These are phyloP conservation scores for Tipula lateralis DNA, from an alignment of 2,888 invertebrate genomes.

Conservation along the genomic window DNA sequence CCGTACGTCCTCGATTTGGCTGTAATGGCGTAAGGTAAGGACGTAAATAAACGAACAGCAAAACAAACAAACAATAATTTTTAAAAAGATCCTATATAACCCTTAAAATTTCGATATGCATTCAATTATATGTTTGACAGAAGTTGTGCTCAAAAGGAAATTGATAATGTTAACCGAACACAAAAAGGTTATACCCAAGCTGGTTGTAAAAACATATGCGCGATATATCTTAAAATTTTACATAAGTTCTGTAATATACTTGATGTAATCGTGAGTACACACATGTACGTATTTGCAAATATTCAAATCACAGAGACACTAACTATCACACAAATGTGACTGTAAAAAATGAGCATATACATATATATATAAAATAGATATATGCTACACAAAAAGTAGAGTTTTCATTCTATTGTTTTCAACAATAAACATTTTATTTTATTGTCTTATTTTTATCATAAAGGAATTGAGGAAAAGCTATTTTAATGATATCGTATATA, in stretches of 20 bases:
- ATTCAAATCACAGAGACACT: neutral
- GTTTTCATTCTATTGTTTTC: neutral
- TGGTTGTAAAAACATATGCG: neutral
- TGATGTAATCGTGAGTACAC: neutral
- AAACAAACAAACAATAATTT: too few relatives aligned
- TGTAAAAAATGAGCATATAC: neutral
- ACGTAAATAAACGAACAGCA: too few relatives aligned
- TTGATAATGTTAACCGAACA: neutral
- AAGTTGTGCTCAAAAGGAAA: neutral
- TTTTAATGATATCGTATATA: conserved; percentile 4
- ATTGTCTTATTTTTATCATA: conserved; percentile 7
- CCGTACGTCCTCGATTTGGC: too few relatives aligned
- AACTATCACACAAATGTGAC: neutral
- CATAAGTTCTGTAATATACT: neutral
- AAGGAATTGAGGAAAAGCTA: neutral
- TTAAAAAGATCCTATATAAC: too few relatives aligned
- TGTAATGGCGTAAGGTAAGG: too few relatives aligned
- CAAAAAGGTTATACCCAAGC: conserved; percentile 12
- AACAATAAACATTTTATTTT: conserved; percentile 14
- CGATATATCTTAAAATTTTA: neutral
- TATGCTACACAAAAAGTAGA: neutral
- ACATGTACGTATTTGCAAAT: neutral
- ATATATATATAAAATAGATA: neutral
- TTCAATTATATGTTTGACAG: neutral
- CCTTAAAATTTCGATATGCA: too few relatives aligned